phyloP scores from a whole-genome alignment of 2,797 vertebrate species.

The Dallia pectoralis region DNA sequence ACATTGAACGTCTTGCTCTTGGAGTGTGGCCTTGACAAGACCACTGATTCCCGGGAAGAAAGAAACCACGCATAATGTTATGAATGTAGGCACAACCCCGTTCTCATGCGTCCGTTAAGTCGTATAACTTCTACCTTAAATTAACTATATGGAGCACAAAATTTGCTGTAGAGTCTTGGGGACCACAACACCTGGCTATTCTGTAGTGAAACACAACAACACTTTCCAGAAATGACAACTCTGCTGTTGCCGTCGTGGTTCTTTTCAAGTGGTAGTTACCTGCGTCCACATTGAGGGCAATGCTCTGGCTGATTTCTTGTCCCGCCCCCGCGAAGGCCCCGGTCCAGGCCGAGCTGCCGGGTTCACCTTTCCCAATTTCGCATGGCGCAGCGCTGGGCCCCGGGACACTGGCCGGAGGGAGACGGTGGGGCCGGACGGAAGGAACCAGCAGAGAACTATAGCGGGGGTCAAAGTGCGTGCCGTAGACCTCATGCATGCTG shows the following conservation, averaged over 20 bases:
- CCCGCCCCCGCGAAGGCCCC: slow-evolving; percentile 80
- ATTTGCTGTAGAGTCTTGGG: background rate
- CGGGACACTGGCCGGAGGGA: slow-evolving; percentile 71
- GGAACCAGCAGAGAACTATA: slow-evolving; percentile 91
- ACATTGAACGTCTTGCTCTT: background rate
- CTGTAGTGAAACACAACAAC: background rate
- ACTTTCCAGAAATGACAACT: background rate
- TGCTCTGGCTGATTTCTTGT: slow-evolving; percentile 84
- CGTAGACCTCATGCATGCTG: slow-evolving; percentile 89
- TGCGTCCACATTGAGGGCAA: slow-evolving; percentile 91
- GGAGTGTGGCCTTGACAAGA: slow-evolving; percentile 2
- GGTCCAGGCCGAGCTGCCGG: slow-evolving; percentile 79
- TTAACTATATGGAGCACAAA: background rate
- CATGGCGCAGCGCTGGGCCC: slow-evolving; percentile 81
- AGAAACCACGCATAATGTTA: background rate
- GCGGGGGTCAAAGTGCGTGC: slow-evolving; percentile 89
- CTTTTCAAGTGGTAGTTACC: slow-evolving; percentile 67
- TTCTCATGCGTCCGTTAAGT: background rate
- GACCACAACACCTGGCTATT: background rate
- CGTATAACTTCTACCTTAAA: background rate
- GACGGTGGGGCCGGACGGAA: slow-evolving; percentile 87
- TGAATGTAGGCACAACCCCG: background rate
- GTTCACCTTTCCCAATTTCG: slow-evolving; percentile 88
- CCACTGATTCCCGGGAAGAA: background rate
- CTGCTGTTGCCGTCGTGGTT: background rate